A percentile compares a stretch with the other conserved stretches of the same genome.
phyloP scores from a whole-genome alignment of 2,113 vertebrate species.

The Notarius quadriscutis region DNA sequence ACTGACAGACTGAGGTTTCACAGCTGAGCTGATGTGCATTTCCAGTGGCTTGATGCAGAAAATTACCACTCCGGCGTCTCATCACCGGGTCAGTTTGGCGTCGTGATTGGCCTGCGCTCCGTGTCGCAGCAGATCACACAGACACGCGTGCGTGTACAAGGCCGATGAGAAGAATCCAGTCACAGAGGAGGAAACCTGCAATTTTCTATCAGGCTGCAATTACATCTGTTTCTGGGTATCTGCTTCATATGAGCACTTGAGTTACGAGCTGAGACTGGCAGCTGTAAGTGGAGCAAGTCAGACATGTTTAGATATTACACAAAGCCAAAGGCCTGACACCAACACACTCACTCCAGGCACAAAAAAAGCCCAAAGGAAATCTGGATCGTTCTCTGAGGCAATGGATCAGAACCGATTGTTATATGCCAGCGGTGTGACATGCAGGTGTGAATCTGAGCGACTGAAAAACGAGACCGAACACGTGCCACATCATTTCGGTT shows the following conservation, averaged over 20 bases:
- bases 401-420: not conserved
- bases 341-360: slow-evolving; percentile 7
- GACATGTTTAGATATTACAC: slow-evolving; percentile 43
- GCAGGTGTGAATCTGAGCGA: not conserved
- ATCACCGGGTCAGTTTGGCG: slow-evolving; percentile 56
- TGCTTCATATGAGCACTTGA: slow-evolving; percentile 52
- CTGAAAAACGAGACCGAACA: not conserved
- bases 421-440: not conserved
- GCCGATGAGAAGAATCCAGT: not conserved
- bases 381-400: not conserved
- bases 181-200: slow-evolving; percentile 48
- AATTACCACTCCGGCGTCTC: slow-evolving; percentile 53
- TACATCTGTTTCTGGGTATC: slow-evolving; percentile 50
- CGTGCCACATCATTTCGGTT: not conserved
- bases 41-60: slow-evolving; percentile 48
- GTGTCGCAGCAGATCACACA: slow-evolving; percentile 51
- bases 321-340: slow-evolving; percentile 27
- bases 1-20: slow-evolving; percentile 49
- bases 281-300: slow-evolving; percentile 37
- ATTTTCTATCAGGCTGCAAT: slow-evolving; percentile 59
- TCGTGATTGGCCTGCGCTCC: slow-evolving; percentile 22
- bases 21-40: slow-evolving; percentile 48
- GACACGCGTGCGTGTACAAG: not conserved
- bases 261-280: slow-evolving; percentile 55
- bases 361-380: not conserved